Evolutionary conservation across 2,888 invertebrate species (phyloP).

Genomic region (Dusona sp.): DNA sequence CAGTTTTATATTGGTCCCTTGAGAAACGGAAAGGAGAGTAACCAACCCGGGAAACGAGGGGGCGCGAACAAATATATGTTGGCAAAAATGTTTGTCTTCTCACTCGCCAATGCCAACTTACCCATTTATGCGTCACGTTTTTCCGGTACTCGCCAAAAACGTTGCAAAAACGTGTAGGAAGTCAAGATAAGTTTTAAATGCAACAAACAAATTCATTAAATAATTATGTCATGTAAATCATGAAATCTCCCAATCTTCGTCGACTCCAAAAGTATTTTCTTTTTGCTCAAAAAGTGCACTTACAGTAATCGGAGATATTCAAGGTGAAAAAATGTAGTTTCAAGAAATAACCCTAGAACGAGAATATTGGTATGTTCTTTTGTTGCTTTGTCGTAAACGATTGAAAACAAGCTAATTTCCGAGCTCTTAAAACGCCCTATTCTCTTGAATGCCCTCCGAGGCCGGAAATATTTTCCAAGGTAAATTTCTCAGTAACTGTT

Average conservation of each 20-base stretch:
- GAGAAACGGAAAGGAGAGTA: slow-evolving; percentile 53
- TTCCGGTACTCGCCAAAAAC: background rate
- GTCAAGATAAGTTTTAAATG: background rate
- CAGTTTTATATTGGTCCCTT: slow-evolving; percentile 66
- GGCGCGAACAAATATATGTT: background rate
- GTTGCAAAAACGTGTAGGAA: background rate
- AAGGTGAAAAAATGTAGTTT: background rate
- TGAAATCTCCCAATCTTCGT: background rate
- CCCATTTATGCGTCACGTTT: background rate
- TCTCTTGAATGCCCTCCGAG: background rate
- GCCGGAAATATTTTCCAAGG: background rate
- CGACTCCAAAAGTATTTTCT: background rate
- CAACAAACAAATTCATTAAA: background rate
- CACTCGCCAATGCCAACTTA: slow-evolving; percentile 1
- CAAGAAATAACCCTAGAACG: background rate
- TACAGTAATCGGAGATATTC: background rate
- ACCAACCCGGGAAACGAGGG: slow-evolving; percentile 15
- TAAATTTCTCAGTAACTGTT: background rate
- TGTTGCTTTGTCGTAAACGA: background rate
- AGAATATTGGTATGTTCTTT: background rate
- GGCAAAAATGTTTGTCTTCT: slow-evolving; percentile 16
- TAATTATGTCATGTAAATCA: background rate
- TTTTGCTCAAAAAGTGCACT: background rate
- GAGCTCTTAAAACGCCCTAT: background rate
- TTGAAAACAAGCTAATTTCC: background rate